Conservation (phyloP, 2,797 vertebrate genomes). For the Podargus strigoides region DNA sequence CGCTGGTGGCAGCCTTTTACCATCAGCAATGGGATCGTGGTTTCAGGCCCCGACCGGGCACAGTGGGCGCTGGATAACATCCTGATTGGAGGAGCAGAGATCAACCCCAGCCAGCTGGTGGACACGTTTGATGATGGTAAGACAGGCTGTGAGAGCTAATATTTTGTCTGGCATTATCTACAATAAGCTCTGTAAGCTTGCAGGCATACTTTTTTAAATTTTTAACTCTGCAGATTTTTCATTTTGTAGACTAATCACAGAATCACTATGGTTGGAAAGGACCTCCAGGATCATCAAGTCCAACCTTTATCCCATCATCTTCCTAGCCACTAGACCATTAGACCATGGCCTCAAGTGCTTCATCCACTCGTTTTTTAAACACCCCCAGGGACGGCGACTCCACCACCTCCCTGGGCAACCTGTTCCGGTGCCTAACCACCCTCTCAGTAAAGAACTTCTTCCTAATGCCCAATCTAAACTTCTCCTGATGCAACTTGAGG, state of each 20-base stretch:
- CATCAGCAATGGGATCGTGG: slow-evolving; percentile 84
- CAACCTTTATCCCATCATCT: no score
- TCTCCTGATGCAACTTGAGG: no score
- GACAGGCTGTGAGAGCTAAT: background rate
- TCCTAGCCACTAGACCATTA: no score
- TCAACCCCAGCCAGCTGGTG: slow-evolving; percentile 93
- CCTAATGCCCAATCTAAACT: no score
- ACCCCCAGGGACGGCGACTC: no score
- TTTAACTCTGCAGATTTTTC: background rate
- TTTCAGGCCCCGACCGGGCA: slow-evolving; percentile 86
- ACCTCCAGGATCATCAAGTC: no score
- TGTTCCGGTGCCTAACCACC: no score
- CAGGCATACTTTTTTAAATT: background rate
- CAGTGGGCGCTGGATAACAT: slow-evolving; percentile 98
- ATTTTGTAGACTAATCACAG: background rate
- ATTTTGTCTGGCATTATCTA: background rate
- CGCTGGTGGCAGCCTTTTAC: slow-evolving; percentile 98
- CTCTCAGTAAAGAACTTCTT: no score
- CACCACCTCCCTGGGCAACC: no score
- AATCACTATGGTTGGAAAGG: no score
- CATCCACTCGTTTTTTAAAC: no score
- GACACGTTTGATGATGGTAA: slow-evolving; percentile 97
- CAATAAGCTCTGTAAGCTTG: background rate
- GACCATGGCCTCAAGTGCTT: no score
- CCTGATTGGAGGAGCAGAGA: slow-evolving; percentile 94